Conservation (phyloP, 35 echinoderm and acorn worm species). For the Hemicentrotus pulcherrimus region DNA sequence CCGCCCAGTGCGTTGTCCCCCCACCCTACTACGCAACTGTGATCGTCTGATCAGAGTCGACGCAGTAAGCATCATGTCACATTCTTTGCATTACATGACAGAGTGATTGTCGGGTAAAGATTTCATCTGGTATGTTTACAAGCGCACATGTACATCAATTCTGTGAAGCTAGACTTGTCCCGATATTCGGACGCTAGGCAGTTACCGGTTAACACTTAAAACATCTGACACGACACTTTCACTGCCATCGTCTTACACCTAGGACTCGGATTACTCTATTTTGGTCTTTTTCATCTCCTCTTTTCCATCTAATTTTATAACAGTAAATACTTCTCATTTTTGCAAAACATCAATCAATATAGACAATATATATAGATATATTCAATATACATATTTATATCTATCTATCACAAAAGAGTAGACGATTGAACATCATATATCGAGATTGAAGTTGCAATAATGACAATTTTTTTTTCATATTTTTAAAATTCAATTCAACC, state of each 20-base stretch:
- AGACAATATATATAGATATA: slow-evolving; percentile 49
- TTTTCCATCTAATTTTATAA: neutral
- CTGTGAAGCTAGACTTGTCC: neutral
- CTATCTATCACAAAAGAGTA: slow-evolving; percentile 42
- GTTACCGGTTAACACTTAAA: neutral
- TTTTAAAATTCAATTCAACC: neutral
- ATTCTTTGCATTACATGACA: neutral
- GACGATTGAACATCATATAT: slow-evolving; percentile 28
- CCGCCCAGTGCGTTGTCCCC: neutral
- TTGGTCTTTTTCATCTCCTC: neutral
- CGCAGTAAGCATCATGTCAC: neutral
- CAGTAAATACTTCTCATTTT: slow-evolving; percentile 14
- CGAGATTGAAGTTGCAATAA: slow-evolving; percentile 40
- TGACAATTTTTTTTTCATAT: neutral
- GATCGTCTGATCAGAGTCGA: neutral
- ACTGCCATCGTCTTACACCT: neutral
- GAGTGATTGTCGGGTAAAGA: neutral
- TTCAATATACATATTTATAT: slow-evolving; percentile 47
- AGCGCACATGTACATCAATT: neutral
- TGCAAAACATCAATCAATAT: slow-evolving; percentile 43
- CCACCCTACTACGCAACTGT: neutral
- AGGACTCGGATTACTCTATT: neutral
- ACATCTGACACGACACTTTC: neutral
- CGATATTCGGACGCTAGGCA: neutral
- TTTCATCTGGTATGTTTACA: neutral